Evolutionary conservation across 2,113 vertebrate genomes (phyloP).

Genomic region (Bubo bubo): DNA sequence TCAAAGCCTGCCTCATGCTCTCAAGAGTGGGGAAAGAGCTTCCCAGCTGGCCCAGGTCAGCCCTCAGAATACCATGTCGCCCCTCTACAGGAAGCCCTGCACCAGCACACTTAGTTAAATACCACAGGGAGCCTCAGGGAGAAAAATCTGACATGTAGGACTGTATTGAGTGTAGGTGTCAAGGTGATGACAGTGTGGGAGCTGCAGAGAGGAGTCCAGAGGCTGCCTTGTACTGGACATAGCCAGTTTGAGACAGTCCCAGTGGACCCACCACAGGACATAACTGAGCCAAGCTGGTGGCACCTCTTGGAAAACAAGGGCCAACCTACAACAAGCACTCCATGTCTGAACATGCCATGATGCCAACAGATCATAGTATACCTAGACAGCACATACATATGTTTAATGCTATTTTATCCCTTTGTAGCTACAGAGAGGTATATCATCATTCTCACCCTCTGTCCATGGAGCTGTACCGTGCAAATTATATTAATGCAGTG

Average conservation of each 20-base stretch:
- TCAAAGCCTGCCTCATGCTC: not conserved
- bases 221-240: not conserved
- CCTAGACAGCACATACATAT: not conserved
- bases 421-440: not conserved
- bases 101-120: not conserved
- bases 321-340: not conserved
- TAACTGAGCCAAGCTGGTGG: not conserved
- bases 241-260: no score
- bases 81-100: not conserved
- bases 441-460: no score
- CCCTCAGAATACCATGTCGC: rapidly evolving
- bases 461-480: no score
- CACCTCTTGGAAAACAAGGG: not conserved
- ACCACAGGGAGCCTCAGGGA: not conserved
- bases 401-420: not conserved
- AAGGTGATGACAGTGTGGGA: not conserved
- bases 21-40: not conserved
- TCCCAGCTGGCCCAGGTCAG: not conserved
- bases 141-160: not conserved
- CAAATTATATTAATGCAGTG: not conserved
- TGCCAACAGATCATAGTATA: not conserved
- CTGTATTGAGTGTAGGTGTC: not conserved
- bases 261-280: not conserved
- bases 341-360: not conserved
- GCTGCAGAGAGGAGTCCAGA: not conserved